phyloP scores from a whole-genome alignment of 2,797 vertebrate genomes.

The Odontamblyopus lacepedii region DNA sequence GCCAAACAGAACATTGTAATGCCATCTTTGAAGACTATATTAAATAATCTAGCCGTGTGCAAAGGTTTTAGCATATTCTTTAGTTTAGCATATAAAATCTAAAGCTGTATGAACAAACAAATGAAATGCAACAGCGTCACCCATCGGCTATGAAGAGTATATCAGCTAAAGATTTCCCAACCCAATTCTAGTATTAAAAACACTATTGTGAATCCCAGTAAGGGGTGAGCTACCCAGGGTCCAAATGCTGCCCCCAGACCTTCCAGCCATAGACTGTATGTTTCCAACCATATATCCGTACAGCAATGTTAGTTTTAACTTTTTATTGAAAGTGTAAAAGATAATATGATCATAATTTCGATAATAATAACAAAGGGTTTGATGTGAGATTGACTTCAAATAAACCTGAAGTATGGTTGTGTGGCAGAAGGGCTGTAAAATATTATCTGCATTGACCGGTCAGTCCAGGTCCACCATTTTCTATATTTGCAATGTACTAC shows the following conservation, averaged over 20 bases:
- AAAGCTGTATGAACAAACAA: background rate
- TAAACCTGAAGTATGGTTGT: background rate
- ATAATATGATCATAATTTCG: background rate
- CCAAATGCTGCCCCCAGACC: background rate
- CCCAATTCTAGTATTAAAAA: too few relatives aligned
- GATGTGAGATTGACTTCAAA: background rate
- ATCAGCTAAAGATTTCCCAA: background rate
- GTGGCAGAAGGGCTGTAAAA: background rate
- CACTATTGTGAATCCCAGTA: too few relatives aligned
- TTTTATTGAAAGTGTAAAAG: background rate
- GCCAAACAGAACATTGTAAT: background rate
- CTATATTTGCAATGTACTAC: too few relatives aligned
- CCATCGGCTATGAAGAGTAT: background rate
- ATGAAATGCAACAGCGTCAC: background rate
- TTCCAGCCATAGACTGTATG: background rate
- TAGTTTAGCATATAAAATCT: background rate
- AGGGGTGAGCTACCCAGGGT: too few relatives aligned
- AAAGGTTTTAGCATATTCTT: background rate
- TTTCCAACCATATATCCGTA: background rate
- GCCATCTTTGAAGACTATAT: background rate
- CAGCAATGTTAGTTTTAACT: background rate
- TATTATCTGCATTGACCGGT: background rate
- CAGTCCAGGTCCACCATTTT: background rate
- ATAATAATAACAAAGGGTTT: background rate
- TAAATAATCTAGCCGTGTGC: background rate